Percentiles rank a stretch among this genome's conserved stretches.
Evolutionary conservation across 2,888 invertebrate genomes (phyloP).

Genomic region (Venustoraphidia nigricollis): DNA sequence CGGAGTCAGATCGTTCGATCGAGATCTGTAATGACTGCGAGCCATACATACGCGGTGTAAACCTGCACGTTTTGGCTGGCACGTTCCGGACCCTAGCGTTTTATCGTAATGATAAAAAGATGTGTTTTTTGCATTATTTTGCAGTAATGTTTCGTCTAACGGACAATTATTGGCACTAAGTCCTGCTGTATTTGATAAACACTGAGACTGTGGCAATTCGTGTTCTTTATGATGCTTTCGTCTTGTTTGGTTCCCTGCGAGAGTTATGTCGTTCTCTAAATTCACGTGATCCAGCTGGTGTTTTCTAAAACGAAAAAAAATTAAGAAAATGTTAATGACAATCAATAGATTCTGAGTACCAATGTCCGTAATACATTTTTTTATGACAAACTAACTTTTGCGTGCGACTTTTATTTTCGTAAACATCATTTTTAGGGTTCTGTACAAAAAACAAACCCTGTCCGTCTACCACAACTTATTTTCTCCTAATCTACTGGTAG

Average conservation of each 20-base stretch:
- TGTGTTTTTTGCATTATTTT: slow-evolving; percentile 8
- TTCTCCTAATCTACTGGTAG: too few species aligned
- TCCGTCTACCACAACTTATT: too few species aligned
- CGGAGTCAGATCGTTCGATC: slow-evolving; percentile 26
- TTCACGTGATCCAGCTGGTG: slow-evolving; percentile 13
- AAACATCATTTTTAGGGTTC: too few species aligned
- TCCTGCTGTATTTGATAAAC: slow-evolving; percentile 16
- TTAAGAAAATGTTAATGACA: too few species aligned
- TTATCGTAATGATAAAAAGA: slow-evolving; percentile 19
- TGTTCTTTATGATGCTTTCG: slow-evolving; percentile 13
- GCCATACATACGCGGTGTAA: slow-evolving; percentile 4
- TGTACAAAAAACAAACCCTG: too few species aligned
- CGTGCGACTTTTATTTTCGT: too few species aligned
- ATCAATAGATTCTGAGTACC: too few species aligned
- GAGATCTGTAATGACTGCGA: slow-evolving; percentile 24
- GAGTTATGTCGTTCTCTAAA: slow-evolving; percentile 10
- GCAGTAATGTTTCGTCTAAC: slow-evolving; percentile 18
- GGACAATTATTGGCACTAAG: slow-evolving; percentile 18
- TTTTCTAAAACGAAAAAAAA: slow-evolving; percentile 11
- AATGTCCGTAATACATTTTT: too few species aligned
- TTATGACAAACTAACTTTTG: too few species aligned
- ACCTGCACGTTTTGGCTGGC: slow-evolving; percentile 16
- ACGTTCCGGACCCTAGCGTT: slow-evolving; percentile 19
- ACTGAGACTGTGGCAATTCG: slow-evolving; percentile 12
- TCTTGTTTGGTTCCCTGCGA: slow-evolving; percentile 9